phyloP scores from a whole-genome alignment of 1,140 invertebrate species.

The Eumeta japonica region DNA sequence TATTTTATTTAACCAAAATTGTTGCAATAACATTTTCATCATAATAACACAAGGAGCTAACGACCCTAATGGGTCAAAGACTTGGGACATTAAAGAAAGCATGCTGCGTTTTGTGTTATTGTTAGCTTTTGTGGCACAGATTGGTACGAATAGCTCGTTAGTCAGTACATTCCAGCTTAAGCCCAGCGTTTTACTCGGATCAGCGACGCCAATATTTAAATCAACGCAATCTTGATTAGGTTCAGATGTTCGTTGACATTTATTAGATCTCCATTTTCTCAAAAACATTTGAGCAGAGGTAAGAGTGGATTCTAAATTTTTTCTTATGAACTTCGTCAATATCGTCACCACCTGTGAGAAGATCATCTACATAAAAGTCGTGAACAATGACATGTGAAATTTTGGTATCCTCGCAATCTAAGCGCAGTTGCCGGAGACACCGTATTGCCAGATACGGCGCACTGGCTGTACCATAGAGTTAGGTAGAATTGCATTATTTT shows the following conservation, averaged over 20 bases:
- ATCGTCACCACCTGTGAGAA: constrained; percentile 31
- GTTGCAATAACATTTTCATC: constrained; percentile 12
- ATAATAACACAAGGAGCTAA: constrained; percentile 11
- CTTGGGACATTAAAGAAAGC: constrained; percentile 12
- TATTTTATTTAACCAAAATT: constrained; percentile 13
- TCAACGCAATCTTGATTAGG: too few relatives aligned
- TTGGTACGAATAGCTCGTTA: not conserved
- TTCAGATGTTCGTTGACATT: too few relatives aligned
- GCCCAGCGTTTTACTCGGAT: not conserved
- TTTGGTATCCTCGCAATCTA: constrained; percentile 9
- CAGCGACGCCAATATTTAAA: too few relatives aligned
- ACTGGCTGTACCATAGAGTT: constrained; percentile 11
- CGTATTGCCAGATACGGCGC: constrained; percentile 13
- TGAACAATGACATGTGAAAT: constrained; percentile 16
- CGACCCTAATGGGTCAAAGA: constrained; percentile 14
- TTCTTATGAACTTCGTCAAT: constrained; percentile 3
- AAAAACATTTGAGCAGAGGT: too few relatives aligned
- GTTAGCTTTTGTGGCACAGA: not conserved
- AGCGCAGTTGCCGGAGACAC: constrained; percentile 12
- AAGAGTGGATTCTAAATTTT: too few relatives aligned
- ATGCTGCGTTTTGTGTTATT: constrained; percentile 4
- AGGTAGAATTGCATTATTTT: too few relatives aligned
- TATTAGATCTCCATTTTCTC: too few relatives aligned
- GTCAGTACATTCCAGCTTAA: not conserved
- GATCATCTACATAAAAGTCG: constrained; percentile 53